Percentiles rank a stretch among this genome's conserved stretches.
Conservation (phyloP, 2,888 invertebrate genomes). For the Stramonita haemastoma region DNA sequence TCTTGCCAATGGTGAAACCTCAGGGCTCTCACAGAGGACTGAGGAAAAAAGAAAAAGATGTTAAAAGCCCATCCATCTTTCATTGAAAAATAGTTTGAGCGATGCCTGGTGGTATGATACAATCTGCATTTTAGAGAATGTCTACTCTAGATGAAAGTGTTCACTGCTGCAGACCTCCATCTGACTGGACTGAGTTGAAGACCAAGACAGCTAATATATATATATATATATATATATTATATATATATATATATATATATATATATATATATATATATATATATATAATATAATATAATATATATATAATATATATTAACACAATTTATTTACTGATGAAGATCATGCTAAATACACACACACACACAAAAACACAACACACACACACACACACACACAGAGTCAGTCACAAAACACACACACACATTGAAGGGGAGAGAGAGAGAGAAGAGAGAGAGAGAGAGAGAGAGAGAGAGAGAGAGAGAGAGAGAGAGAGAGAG, state of each 20-base stretch:
- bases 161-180: too few species aligned
- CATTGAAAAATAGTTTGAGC: too few species aligned
- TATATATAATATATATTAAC: background rate
- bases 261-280: background rate
- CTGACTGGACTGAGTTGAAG: background rate
- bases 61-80: too few species aligned
- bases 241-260: background rate
- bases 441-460: background rate
- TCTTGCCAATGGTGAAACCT: too few species aligned
- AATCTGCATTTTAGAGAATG: too few species aligned
- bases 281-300: background rate
- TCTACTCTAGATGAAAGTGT: too few species aligned
- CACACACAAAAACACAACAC: slow-evolving; percentile 12
- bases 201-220: background rate
- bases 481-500: background rate
- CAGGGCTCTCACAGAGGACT: too few species aligned
- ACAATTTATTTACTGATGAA: background rate
- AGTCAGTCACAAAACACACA: background rate
- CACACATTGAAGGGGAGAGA: background rate
- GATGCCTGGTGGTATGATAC: too few species aligned
- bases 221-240: background rate
- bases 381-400: slow-evolving; percentile 15
- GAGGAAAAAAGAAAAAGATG: too few species aligned
- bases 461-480: slow-evolving; percentile 2
- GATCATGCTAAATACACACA: background rate